Evolutionary conservation across 1,140 invertebrate species (phyloP), one percentile per base, ranked within the genome.

Genomic region (Cecropterus lyciades): DNA sequence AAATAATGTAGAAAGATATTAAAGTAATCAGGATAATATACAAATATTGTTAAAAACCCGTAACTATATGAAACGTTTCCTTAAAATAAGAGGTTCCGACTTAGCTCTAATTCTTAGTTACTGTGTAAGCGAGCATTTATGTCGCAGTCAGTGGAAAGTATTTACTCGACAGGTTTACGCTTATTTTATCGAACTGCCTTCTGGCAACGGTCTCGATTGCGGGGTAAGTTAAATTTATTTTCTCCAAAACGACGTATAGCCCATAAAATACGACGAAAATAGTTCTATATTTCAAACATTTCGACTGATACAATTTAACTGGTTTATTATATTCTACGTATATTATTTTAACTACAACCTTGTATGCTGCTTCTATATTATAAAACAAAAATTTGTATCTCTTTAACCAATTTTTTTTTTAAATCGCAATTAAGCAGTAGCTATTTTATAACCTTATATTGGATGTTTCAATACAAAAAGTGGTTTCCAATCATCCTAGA

Each of bases 141-240:
- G 14, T 55, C 33, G 30, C 52, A 55, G 15, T 42, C 52, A 55
- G 30, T 40, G 10, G 30, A 55, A 17, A 55, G 52, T 55, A 55
- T 55, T 55, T 40, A 55, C 15, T 42, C 15, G 52, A 55, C 52
- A 55, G 33, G 33, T 55, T 55, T 55, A 55, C 52, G 52, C 33
- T 55, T 55, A 55, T 55, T 55, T 55, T 55, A 55, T 55, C 33
- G 16, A 42, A 42, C 33, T 55, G 30, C 52, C 52, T 55, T 55
- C 52, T 55, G 52, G 52, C 52, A 40, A 37, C 40, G 52, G 33
- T 55, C 52, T 55, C 33, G 52, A 42, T 55, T 55, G 52, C 33
- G 5, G 33, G 42, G 52, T 55, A 42, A 55, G 52, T 40, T 55
- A 55, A 55, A 55, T 55, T 55, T 55, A 55, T 55, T 40, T 55